These are phyloP conservation scores for Silvanus unidentatus DNA, from an alignment of 2,888 invertebrate genomes.

Conservation along the genomic window DNA sequence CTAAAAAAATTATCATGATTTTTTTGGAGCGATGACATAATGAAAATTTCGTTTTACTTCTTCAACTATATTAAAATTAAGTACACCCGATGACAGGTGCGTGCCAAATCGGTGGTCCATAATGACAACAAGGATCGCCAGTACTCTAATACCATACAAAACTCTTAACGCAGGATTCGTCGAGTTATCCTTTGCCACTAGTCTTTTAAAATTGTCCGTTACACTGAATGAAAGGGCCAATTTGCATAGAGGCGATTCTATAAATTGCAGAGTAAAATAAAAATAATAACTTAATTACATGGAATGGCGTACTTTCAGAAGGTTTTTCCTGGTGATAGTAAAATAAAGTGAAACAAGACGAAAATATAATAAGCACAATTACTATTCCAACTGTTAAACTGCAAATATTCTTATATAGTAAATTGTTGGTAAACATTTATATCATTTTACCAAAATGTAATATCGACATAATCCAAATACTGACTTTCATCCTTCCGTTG, in stretches of 20 bases:
- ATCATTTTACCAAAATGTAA: conserved; percentile 31
- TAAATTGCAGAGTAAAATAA: conserved; percentile 28
- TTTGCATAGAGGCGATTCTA: conserved; percentile 26
- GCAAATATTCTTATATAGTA: not conserved
- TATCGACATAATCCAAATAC: conserved; percentile 26
- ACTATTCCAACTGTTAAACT: conserved; percentile 22
- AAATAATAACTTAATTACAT: too few species aligned
- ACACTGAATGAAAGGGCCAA: conserved; percentile 34
- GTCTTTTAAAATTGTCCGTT: conserved; percentile 37
- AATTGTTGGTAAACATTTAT: not conserved
- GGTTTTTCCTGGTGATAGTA: conserved; percentile 22
- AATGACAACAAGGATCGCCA: conserved; percentile 53
- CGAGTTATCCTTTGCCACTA: conserved; percentile 43
- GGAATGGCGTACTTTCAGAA: conserved; percentile 22
- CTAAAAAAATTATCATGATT: conserved; percentile 22
- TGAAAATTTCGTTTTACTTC: conserved; percentile 42
- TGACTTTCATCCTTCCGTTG: conserved; percentile 23
- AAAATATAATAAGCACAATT: conserved; percentile 19
- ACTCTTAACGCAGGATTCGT: conserved; percentile 45
- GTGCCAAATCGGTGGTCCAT: conserved; percentile 52
- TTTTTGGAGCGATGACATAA: conserved; percentile 1
- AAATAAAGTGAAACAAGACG: conserved; percentile 22
- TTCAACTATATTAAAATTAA: conserved; percentile 50
- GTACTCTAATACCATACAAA: conserved; percentile 53
- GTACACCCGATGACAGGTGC: conserved; percentile 47